These are phyloP conservation scores for Eutolmus rufibarbis DNA, from an alignment of 2,888 invertebrate genomes.

Conservation along the genomic window DNA sequence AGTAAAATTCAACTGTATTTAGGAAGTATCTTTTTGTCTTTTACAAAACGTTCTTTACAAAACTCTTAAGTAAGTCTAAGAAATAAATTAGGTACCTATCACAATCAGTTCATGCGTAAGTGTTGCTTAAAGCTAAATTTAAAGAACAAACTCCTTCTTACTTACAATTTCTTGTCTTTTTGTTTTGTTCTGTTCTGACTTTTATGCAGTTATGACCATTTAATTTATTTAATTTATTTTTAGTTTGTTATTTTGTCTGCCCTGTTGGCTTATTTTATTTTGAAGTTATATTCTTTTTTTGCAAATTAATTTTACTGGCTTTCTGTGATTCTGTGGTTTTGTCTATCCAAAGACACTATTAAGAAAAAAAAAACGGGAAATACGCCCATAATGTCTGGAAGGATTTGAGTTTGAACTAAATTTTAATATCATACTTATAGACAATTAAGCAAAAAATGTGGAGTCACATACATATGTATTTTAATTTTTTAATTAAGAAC, in stretches of 20 bases:
- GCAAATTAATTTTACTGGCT: constrained; percentile 25
- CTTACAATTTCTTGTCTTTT: constrained; percentile 1
- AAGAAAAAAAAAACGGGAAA: background rate
- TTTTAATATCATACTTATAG: no score
- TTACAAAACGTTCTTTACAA: constrained; percentile 30
- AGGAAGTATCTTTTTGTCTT: background rate
- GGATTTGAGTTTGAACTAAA: background rate
- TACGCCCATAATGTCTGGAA: background rate
- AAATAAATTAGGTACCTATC: constrained; percentile 43
- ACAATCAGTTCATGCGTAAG: constrained; percentile 45
- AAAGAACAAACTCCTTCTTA: background rate
- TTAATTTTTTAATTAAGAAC: no score
- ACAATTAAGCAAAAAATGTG: no score
- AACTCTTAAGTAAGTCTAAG: constrained; percentile 12
- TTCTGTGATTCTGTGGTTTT: background rate
- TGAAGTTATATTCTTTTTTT: background rate
- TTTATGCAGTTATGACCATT: background rate
- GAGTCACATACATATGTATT: no score
- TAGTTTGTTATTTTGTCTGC: background rate
- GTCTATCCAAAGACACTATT: background rate
- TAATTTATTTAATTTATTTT: background rate
- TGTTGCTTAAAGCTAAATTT: constrained; percentile 25
- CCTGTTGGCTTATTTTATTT: background rate
- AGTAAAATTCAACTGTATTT: constrained; percentile 47
- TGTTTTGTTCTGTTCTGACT: background rate